These are phyloP conservation scores for Nothobranchius furzeri DNA, from an alignment of 2,113 vertebrate species.

Conservation along the genomic window DNA sequence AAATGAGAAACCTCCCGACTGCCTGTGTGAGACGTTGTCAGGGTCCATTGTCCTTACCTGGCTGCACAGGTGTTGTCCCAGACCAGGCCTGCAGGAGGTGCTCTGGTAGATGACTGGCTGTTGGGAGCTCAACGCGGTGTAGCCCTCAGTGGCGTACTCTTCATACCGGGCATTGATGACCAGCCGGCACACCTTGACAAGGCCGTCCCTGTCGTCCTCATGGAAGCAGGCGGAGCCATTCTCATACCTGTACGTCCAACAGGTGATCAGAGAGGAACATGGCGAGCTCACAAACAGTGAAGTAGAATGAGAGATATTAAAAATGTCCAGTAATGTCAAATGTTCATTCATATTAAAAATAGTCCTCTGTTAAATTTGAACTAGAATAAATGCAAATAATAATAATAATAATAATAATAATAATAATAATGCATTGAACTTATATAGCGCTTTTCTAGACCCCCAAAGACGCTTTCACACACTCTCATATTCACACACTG, in stretches of 20 bases:
- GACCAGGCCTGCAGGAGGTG: slow-evolving; percentile 87
- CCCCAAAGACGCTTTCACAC: too few relatives aligned
- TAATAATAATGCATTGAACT: too few relatives aligned
- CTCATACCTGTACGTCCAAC: slow-evolving; percentile 85
- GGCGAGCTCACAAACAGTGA: not conserved
- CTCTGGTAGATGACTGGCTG: slow-evolving; percentile 94
- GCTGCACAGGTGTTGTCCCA: slow-evolving; percentile 92
- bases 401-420: too few relatives aligned
- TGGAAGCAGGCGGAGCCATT: slow-evolving; percentile 96
- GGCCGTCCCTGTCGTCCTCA: slow-evolving; percentile 92
- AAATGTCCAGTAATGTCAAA: too few relatives aligned
- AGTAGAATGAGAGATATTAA: too few relatives aligned
- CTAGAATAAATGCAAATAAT: too few relatives aligned
- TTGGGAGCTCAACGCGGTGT: slow-evolving; percentile 79
- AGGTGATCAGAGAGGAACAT: not conserved
- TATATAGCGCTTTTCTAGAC: too few relatives aligned
- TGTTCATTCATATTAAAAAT: too few relatives aligned
- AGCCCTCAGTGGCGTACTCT: slow-evolving; percentile 90
- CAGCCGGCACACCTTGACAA: slow-evolving; percentile 90
- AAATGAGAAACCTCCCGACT: too few relatives aligned
- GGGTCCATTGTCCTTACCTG: slow-evolving; percentile 79
- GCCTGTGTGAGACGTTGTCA: not conserved
- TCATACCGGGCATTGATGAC: slow-evolving; percentile 91
- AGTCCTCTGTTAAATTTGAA: too few relatives aligned
- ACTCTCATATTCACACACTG: too few relatives aligned